Evolutionary conservation across 1,140 invertebrate genomes (phyloP).

Genomic region (Drosophila gunungcola): DNA sequence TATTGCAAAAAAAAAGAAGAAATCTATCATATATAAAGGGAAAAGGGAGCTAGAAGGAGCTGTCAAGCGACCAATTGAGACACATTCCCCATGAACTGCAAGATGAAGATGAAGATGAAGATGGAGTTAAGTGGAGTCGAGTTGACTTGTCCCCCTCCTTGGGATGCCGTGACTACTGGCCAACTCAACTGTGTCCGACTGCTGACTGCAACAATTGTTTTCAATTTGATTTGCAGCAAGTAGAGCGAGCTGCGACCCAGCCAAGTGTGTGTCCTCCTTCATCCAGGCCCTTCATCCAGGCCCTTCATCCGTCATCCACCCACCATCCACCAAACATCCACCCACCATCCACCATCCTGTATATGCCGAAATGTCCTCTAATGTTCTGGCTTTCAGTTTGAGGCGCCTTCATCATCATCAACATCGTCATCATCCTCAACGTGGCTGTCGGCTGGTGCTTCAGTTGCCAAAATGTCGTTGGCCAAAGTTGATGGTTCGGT

Average conservation of each 20-base stretch:
- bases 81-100: constrained; percentile 16
- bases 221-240: constrained; percentile 77
- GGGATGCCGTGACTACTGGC: constrained; percentile 49
- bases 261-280: constrained; percentile 17
- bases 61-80: constrained; percentile 30
- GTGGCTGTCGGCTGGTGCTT: constrained; percentile 25
- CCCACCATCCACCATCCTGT: not conserved
- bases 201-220: constrained; percentile 69
- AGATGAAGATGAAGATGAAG: constrained; percentile 18
- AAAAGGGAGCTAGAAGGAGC: not conserved
- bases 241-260: constrained; percentile 52
- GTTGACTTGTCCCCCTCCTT: constrained; percentile 8
- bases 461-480: constrained; percentile 69
- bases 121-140: constrained; percentile 20
- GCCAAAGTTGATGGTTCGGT: constrained; percentile 57
- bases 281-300: not conserved
- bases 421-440: constrained; percentile 18
- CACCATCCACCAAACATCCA: not conserved
- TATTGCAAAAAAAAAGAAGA: constrained; percentile 12
- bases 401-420: constrained; percentile 36
- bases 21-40: not conserved
- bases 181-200: constrained; percentile 65
- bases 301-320: not conserved
- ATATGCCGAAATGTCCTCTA: constrained; percentile 20
- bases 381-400: constrained; percentile 41